Percentiles rank a stretch among this genome's conserved stretches.
Evolutionary conservation across 2,113 vertebrate species (phyloP).

Genomic region (Tamias sibiricus): DNA sequence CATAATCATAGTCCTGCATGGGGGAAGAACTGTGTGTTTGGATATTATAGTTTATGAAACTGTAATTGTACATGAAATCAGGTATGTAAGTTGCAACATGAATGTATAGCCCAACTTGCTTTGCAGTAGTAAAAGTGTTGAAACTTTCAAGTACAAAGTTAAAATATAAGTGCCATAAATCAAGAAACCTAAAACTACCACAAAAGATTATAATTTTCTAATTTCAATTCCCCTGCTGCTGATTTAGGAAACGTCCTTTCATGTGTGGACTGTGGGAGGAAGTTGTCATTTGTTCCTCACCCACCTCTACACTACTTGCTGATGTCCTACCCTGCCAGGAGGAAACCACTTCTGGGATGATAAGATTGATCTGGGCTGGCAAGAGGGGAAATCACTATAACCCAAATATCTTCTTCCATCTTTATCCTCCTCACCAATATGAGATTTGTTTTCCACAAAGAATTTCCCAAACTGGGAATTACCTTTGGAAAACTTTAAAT

Average conservation of each 20-base stretch:
- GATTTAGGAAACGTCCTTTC: neutral
- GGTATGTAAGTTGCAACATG: neutral
- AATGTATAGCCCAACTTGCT: neutral
- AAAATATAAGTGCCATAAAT: neutral
- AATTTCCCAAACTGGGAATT: neutral
- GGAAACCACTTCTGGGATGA: neutral
- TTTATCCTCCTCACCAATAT: neutral
- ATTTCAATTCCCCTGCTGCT: conserved; percentile 24
- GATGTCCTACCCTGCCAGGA: neutral
- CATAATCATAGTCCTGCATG: neutral
- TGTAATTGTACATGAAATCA: neutral
- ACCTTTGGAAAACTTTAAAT: neutral
- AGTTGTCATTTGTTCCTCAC: neutral
- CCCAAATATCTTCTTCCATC: neutral
- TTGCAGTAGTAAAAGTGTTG: neutral
- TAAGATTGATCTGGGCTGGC: neutral
- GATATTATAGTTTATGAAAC: neutral
- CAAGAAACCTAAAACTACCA: neutral
- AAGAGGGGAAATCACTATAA: neutral
- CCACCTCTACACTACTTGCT: neutral
- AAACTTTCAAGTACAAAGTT: neutral
- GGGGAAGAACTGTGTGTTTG: neutral
- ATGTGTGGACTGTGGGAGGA: rapidly evolving
- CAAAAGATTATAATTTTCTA: neutral
- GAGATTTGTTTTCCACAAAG: neutral